These are phyloP conservation scores for Papilio demoleus DNA, from an alignment of 2,888 invertebrate genomes.

Conservation along the genomic window DNA sequence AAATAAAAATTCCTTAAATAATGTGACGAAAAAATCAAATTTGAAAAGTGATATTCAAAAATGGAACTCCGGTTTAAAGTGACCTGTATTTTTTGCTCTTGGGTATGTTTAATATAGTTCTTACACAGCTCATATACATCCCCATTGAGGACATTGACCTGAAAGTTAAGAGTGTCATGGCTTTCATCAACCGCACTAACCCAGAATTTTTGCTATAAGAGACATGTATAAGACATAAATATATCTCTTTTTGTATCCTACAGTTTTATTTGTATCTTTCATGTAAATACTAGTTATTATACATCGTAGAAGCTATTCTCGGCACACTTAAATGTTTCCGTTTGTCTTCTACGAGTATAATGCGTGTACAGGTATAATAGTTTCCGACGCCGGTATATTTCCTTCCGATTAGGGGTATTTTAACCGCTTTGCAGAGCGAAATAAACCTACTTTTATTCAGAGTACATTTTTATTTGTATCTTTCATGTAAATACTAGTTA, in stretches of 20 bases:
- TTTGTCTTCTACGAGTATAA: not conserved
- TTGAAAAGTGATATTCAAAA: too few relatives aligned
- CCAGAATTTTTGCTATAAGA: too few relatives aligned
- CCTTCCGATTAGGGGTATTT: slow-evolving; percentile 3
- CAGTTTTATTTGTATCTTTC: not conserved
- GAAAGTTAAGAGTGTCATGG: too few relatives aligned
- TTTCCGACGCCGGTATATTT: not conserved
- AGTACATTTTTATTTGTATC: not conserved
- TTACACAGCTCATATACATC: too few relatives aligned
- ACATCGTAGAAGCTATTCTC: not conserved
- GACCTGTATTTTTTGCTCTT: too few relatives aligned
- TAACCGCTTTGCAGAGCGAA: not conserved
- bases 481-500: not conserved
- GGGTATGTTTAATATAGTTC: too few relatives aligned
- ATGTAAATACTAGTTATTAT: not conserved
- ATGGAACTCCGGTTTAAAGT: too few relatives aligned
- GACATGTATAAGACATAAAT: too few relatives aligned
- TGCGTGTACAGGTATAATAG: too few relatives aligned
- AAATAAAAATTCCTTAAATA: slow-evolving; percentile 51
- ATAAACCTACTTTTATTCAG: not conserved
- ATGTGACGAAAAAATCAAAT: slow-evolving; percentile 14
- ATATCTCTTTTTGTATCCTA: too few relatives aligned
- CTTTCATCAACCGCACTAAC: too few relatives aligned
- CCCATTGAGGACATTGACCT: too few relatives aligned
- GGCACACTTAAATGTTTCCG: slow-evolving; percentile 12